Percentiles rank a stretch among this genome's conserved stretches.
These are phyloP conservation scores for Spinus olivaceus DNA, from an alignment of 2,797 vertebrate species.

Conservation along the genomic window DNA sequence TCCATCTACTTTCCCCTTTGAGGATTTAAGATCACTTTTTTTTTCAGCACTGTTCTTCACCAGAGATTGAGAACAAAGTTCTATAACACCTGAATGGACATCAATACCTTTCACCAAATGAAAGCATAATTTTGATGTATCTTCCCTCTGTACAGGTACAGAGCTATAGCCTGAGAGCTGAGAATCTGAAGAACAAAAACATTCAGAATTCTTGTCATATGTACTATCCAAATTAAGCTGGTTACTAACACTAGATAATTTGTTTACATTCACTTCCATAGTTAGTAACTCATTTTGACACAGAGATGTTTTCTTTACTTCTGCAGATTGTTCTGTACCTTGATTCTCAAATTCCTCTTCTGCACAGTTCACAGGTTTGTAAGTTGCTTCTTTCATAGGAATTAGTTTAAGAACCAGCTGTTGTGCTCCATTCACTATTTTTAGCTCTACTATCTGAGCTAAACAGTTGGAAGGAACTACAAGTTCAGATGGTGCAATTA, in stretches of 20 bases:
- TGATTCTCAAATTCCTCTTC: not conserved
- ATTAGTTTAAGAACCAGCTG: constrained; percentile 88
- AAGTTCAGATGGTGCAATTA: constrained; percentile 88
- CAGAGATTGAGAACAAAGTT: constrained; percentile 51
- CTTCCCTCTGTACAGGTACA: not conserved
- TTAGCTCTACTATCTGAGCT: constrained; percentile 91
- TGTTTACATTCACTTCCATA: constrained; percentile 26
- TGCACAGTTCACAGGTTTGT: not conserved
- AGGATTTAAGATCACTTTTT: not conserved
- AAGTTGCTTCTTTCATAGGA: constrained; percentile 61
- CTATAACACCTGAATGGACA: constrained; percentile 2
- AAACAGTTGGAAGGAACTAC: constrained; percentile 90
- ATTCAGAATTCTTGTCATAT: constrained; percentile 33
- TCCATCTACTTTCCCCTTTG: not conserved
- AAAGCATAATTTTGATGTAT: constrained; percentile 29
- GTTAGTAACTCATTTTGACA: constrained; percentile 17
- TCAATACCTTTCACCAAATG: constrained; percentile 26
- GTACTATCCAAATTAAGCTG: constrained; percentile 1
- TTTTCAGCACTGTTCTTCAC: constrained; percentile 2
- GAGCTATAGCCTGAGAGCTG: constrained; percentile 11
- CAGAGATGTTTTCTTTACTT: not conserved
- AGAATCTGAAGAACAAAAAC: constrained; percentile 36
- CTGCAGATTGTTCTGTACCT: not conserved
- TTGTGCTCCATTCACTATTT: constrained; percentile 88
- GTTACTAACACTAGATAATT: not conserved